Conservation (phyloP, 2,797 vertebrate genomes). For the Garrulus glandarius region DNA sequence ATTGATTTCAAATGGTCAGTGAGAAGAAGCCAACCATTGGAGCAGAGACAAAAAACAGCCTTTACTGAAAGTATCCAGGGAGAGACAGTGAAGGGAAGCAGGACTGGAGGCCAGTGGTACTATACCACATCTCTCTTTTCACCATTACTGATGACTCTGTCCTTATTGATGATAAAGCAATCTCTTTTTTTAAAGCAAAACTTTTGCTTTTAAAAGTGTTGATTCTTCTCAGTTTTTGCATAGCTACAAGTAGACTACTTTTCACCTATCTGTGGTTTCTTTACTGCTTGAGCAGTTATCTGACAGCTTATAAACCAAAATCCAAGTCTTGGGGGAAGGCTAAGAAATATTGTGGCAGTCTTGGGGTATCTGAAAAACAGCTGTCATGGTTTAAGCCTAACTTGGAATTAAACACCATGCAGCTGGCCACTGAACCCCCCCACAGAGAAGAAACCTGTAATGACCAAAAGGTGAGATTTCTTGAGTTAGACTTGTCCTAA, state of each 20-base stretch:
- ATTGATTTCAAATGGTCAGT: not conserved
- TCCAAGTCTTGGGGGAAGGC: not conserved
- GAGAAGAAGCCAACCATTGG: not conserved
- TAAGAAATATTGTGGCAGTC: not conserved
- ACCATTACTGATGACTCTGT: not conserved
- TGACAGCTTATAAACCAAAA: not conserved
- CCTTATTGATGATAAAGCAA: not conserved
- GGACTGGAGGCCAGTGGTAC: not conserved
- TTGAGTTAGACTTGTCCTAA: not conserved
- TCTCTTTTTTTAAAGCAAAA: not conserved
- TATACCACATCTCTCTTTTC: not conserved
- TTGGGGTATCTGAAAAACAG: not conserved
- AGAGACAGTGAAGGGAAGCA: not conserved
- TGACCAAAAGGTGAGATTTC: not conserved
- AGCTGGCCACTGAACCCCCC: not conserved
- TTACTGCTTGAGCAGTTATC: not conserved
- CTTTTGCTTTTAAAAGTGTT: not conserved
- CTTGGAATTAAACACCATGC: not conserved
- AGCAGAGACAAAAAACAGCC: not conserved
- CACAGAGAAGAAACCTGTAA: not conserved
- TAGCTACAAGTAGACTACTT: not conserved
- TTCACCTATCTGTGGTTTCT: not conserved
- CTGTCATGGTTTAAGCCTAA: not conserved
- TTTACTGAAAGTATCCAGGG: not conserved
- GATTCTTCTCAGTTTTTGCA: not conserved